Evolutionary conservation across 2,797 vertebrate species (phyloP).

Genomic region (Bucorvus abyssinicus): DNA sequence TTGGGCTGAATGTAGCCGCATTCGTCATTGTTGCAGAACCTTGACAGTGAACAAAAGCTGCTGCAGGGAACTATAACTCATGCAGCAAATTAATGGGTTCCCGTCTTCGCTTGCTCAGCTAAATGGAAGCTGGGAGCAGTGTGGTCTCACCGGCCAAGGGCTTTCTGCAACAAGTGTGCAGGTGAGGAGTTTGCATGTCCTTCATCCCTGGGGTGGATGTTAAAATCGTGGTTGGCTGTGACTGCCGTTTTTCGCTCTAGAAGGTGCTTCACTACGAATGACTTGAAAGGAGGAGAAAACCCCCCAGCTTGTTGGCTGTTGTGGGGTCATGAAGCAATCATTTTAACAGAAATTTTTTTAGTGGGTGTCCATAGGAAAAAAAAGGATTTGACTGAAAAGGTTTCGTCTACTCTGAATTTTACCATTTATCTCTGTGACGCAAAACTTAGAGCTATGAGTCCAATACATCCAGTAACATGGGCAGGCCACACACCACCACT

Average conservation of each 20-base stretch:
- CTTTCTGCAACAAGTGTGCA: background rate
- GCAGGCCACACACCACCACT: background rate
- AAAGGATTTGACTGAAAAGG: background rate
- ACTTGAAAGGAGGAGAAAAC: no score
- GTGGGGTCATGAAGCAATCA: rapidly evolving
- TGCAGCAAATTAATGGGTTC: conserved; percentile 54
- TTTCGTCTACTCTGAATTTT: background rate
- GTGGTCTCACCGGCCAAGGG: background rate
- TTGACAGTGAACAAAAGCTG: conserved; percentile 63
- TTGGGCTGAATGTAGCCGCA: conserved; percentile 36
- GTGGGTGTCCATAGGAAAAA: rapidly evolving
- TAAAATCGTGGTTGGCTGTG: background rate
- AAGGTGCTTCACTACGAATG: background rate
- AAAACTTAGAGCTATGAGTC: background rate
- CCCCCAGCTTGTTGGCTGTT: background rate
- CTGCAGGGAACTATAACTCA: conserved; percentile 65
- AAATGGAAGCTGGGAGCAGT: background rate
- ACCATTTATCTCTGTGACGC: background rate
- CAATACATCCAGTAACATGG: background rate
- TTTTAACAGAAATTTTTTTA: background rate
- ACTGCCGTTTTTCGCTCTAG: background rate
- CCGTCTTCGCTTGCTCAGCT: conserved; percentile 35
- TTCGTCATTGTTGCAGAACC: conserved; percentile 60
- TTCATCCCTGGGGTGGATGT: background rate
- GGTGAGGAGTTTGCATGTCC: background rate